phyloP scores from a whole-genome alignment of 1,140 invertebrate species.

The Araneus ventricosus region DNA sequence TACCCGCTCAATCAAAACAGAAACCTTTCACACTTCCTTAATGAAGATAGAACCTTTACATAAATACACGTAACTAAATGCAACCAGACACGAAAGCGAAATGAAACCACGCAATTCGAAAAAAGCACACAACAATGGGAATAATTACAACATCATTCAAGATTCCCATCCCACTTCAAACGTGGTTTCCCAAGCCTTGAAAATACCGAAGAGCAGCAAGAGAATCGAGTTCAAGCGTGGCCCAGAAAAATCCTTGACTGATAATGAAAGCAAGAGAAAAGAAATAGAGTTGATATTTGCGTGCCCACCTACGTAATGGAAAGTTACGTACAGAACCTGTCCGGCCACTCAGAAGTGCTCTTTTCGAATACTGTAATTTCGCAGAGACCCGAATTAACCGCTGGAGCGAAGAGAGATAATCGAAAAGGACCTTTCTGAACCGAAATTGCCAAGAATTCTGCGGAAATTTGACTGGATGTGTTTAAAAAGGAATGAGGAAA shows the following conservation, averaged over 20 bases:
- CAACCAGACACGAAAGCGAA: neutral
- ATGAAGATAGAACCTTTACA: neutral
- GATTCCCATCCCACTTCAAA: neutral
- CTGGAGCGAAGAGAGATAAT: neutral
- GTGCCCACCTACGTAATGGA: conserved; percentile 24
- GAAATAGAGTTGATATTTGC: neutral
- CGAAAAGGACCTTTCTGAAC: neutral
- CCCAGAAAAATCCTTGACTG: conserved; percentile 11
- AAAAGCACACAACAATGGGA: neutral
- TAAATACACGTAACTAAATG: neutral
- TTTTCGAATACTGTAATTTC: neutral
- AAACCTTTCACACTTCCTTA: neutral
- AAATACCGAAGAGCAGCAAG: neutral
- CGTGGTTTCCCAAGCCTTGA: conserved; percentile 32
- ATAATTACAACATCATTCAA: neutral
- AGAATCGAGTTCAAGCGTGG: neutral
- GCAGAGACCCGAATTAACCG: neutral
- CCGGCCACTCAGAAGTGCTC: neutral
- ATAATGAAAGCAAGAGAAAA: neutral
- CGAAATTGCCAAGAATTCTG: neutral
- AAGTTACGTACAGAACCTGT: conserved; percentile 33
- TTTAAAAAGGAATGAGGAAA: neutral
- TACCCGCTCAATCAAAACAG: neutral
- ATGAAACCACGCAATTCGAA: neutral
- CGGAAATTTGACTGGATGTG: neutral